phyloP scores from a whole-genome alignment of 2,888 invertebrate genomes.

The Lathronympha strigana region DNA sequence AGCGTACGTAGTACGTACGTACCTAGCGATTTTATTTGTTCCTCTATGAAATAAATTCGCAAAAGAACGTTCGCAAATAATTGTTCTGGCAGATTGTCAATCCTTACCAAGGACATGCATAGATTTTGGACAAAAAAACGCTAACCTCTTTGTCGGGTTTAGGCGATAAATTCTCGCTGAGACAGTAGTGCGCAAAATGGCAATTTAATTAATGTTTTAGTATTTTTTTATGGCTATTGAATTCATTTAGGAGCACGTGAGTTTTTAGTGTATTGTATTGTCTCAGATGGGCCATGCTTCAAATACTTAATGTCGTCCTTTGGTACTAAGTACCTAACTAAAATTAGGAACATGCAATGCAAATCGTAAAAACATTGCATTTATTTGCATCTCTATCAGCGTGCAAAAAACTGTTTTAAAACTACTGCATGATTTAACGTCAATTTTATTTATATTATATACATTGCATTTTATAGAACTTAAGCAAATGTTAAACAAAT shows the following conservation, averaged over 20 bases:
- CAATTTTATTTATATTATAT: background rate
- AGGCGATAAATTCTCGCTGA: constrained; percentile 62
- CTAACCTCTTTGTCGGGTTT: constrained; percentile 51
- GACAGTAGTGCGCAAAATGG: constrained; percentile 64
- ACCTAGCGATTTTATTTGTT: constrained; percentile 60
- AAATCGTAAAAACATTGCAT: background rate
- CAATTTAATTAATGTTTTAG: constrained; percentile 76
- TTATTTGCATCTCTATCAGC: background rate
- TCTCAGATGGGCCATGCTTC: constrained; percentile 41
- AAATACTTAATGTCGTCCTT: constrained; percentile 29
- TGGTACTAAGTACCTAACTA: background rate
- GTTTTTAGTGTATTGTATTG: constrained; percentile 55
- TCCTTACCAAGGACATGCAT: constrained; percentile 59
- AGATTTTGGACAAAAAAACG: constrained; percentile 50
- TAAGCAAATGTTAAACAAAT: too few species aligned
- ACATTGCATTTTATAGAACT: background rate
- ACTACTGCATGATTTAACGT: background rate
- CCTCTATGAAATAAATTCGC: constrained; percentile 64
- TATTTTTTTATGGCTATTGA: constrained; percentile 55
- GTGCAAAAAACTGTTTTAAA: background rate
- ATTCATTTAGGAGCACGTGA: constrained; percentile 42
- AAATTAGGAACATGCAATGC: constrained; percentile 1
- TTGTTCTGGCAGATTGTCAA: constrained; percentile 61
- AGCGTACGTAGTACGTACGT: constrained; percentile 51
- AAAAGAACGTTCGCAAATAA: constrained; percentile 62